Evolutionary conservation across 2,888 invertebrate species (phyloP), one percentile per base, ranked within the genome.

Genomic region (Protodeltote pygarga): DNA sequence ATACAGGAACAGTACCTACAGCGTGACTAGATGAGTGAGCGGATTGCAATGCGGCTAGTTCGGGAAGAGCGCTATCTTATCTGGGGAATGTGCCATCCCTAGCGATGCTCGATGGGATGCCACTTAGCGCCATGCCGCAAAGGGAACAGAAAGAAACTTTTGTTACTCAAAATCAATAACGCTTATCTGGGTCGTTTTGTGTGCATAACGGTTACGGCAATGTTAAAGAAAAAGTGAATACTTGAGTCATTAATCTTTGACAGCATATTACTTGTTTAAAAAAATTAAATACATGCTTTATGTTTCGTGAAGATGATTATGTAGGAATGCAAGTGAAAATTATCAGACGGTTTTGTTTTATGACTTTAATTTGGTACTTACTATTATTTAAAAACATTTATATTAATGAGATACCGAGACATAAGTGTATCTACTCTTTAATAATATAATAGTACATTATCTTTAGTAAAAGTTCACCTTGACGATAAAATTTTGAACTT

Each of bases 1-100:
- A 75, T 69, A 63, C 63, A 62, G 52, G 68, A 65, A 60, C 59
- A 65, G 52, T 49, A 57, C 21, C n/a, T 8, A 3, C 8, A 27
- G 4, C 31, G 39, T 25, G 33, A 32, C 40, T 49, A 67, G 78
- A 74, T 90, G 90, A 89, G 78, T 84, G 76, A 78, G 75, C 79
- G 71, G 76, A 82, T 85, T 79, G 88, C 83, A 84, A 89, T 89
- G 88, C 79, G 71, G 52, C 52, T 51, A 35, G 57, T 64, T 65
- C 54, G 68, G 58, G 67, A 68, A 71, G 42, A 25, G 53, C 60
- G 62, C 60, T 87, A 87, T 87, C 88, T 89, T 89, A 88, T 89
- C 88, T 89, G 33, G 68, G 79, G 90, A 91, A 91, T 91, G 89
- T 83, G 84, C 81, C 81, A 85, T 81, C 84, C 85, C 83, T 79